Conservation (phyloP, 2,113 vertebrate species). For the Excalfactoria chinensis region DNA sequence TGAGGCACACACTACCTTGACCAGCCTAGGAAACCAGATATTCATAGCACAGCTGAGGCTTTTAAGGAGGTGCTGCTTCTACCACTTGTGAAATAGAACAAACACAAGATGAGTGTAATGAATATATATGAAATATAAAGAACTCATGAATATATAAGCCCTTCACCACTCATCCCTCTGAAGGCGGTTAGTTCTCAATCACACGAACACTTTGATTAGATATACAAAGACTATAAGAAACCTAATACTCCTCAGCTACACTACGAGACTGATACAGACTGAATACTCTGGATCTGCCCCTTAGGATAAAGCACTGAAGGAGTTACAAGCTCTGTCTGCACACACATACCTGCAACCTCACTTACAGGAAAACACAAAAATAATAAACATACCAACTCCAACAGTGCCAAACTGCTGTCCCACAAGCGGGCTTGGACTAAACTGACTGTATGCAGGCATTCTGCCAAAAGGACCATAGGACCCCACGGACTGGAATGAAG, state of each 20-base stretch:
- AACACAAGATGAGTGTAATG: neutral
- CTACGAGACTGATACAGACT: neutral
- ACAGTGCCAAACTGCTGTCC: conserved; percentile 88
- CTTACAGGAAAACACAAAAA: neutral
- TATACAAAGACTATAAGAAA: neutral
- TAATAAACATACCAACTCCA: conserved; percentile 82
- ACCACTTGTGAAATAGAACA: neutral
- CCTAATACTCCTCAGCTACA: neutral
- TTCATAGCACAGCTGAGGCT: neutral
- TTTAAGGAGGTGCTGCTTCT: neutral
- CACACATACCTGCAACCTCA: neutral
- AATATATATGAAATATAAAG: neutral
- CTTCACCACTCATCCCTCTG: neutral
- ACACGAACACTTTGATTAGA: neutral
- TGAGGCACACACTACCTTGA: neutral
- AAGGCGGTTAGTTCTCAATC: neutral
- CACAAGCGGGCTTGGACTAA: conserved; percentile 84
- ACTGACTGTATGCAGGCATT: conserved; percentile 91
- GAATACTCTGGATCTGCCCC: neutral
- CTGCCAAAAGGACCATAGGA: conserved; percentile 91
- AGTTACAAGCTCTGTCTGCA: neutral
- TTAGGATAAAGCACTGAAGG: neutral
- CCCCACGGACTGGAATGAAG: conserved; percentile 90
- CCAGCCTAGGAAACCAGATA: neutral
- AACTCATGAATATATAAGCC: neutral